A percentile compares a stretch with the other conserved stretches of the same genome.
Conservation (phyloP, 2,113 vertebrate genomes). For the Chamaetylas fuelleborni region DNA sequence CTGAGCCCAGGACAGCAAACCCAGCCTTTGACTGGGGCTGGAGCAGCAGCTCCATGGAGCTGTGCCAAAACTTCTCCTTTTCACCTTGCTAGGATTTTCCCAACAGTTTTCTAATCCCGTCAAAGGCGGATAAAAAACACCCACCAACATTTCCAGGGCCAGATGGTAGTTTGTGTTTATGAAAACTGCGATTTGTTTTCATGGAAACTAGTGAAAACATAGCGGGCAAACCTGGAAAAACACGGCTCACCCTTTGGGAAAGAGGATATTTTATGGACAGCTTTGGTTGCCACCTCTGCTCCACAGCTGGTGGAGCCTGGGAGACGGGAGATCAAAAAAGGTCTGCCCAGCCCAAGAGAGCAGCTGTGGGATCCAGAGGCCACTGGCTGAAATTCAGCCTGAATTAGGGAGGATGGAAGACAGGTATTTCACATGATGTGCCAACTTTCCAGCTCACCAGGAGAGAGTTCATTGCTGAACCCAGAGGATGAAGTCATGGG, state of each 20-base stretch:
- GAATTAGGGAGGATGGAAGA: neutral
- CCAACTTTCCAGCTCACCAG: neutral
- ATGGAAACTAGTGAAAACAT: slow-evolving; percentile 44
- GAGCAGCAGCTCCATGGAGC: neutral
- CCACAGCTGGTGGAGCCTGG: neutral
- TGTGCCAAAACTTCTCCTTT: neutral
- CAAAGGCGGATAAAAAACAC: neutral
- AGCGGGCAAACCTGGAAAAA: neutral
- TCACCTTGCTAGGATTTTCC: slow-evolving; percentile 42
- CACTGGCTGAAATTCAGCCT: neutral
- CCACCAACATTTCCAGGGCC: neutral
- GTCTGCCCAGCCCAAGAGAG: neutral
- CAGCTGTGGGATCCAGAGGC: neutral
- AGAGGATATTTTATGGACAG: neutral
- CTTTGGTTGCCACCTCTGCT: neutral
- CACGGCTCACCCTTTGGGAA: neutral
- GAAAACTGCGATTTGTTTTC: slow-evolving; percentile 43
- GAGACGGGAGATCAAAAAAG: neutral
- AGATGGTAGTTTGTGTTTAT: slow-evolving; percentile 50
- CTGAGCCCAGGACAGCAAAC: neutral
- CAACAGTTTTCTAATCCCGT: neutral
- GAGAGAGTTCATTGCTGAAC: neutral
- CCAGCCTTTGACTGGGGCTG: accelerated
- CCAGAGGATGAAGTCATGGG: neutral
- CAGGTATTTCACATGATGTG: neutral